phyloP scores from a whole-genome alignment of 2,113 vertebrate species.

The Pseudopodoces humilis region DNA sequence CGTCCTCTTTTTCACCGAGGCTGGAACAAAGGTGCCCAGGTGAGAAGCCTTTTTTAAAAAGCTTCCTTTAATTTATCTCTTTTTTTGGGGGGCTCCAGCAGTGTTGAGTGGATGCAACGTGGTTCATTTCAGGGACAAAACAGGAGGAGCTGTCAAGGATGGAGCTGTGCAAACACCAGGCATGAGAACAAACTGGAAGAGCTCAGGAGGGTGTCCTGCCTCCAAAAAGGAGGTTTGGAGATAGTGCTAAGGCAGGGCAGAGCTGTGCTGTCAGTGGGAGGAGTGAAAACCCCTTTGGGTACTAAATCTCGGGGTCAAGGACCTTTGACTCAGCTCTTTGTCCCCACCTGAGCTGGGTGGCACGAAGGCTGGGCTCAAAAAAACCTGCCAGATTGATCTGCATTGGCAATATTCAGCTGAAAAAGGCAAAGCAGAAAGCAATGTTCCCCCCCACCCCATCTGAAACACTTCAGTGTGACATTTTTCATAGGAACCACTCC shows the following conservation, averaged over 20 bases:
- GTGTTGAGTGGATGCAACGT: neutral
- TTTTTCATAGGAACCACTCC: neutral
- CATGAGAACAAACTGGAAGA: neutral
- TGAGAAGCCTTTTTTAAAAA: neutral
- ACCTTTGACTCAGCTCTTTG: neutral
- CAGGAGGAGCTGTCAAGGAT: neutral
- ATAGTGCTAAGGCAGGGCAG: neutral
- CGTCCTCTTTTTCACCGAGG: neutral
- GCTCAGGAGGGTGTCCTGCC: neutral
- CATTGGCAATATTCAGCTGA: neutral
- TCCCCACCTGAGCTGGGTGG: neutral
- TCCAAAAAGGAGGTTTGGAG: neutral
- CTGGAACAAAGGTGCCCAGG: neutral
- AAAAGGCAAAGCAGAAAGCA: neutral
- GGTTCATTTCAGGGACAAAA: neutral
- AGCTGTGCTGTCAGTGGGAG: neutral
- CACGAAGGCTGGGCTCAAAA: neutral
- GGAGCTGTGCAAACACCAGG: neutral
- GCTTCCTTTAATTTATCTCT: neutral
- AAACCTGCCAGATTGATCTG: neutral
- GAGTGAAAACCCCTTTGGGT: neutral
- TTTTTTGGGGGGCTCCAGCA: neutral
- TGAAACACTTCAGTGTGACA: neutral
- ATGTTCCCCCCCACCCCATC: neutral
- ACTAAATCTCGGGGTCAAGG: neutral